phyloP scores from a whole-genome alignment of 1,140 invertebrate species.

The Himalopsyche phryganea region DNA sequence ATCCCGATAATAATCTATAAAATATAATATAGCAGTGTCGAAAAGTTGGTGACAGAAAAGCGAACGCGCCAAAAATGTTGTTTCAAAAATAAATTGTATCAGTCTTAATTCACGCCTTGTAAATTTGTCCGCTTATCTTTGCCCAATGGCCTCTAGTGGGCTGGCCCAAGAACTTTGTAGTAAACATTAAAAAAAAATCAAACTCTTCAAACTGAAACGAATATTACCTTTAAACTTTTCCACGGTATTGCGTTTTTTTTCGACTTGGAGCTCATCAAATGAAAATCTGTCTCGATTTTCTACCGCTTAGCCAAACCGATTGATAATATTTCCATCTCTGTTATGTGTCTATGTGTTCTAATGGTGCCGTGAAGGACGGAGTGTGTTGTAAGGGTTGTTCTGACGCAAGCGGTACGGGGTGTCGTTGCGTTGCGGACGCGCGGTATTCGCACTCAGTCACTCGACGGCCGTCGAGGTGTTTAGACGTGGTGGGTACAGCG shows the following conservation, averaged over 20 bases:
- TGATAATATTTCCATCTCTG: slow-evolving; percentile 3
- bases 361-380: slow-evolving; percentile 1
- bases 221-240: slow-evolving; percentile 17
- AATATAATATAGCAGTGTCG: no score
- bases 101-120: slow-evolving; percentile 7
- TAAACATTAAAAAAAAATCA: slow-evolving; percentile 5
- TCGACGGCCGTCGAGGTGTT: slow-evolving; percentile 25
- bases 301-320: neutral
- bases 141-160: slow-evolving; percentile 22
- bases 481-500: slow-evolving; percentile 12
- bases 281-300: slow-evolving; percentile 27
- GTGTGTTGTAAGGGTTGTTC: slow-evolving; percentile 13
- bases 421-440: slow-evolving; percentile 10
- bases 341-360: neutral
- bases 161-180: slow-evolving; percentile 8
- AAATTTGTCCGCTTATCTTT: slow-evolving; percentile 18
- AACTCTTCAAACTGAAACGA: slow-evolving; percentile 14
- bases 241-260: slow-evolving; percentile 11
- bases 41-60: no score
- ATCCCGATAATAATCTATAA: no score
- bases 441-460: slow-evolving; percentile 24
- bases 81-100: no score
- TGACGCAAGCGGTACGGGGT: slow-evolving; percentile 12
- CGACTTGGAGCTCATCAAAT: slow-evolving; percentile 18
- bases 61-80: no score